Evolutionary conservation across 2,888 invertebrate genomes (phyloP).

Genomic region (Sphecodes monilicornis): DNA sequence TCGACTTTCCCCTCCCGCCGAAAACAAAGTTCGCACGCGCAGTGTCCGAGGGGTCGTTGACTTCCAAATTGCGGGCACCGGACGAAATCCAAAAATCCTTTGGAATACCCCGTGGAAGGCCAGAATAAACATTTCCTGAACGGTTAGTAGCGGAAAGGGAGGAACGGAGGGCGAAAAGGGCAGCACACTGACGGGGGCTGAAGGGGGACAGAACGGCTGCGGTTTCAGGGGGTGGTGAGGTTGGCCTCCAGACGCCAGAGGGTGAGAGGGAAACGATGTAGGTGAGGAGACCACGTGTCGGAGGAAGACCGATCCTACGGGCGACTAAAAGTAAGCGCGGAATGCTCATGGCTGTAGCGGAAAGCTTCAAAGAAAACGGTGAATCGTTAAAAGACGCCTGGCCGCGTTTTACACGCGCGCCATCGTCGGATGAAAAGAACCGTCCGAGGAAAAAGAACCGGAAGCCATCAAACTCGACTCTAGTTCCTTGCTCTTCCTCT

Average conservation of each 20-base stretch:
- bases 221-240: slow-evolving; percentile 76
- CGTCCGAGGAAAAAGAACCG: neutral
- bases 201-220: slow-evolving; percentile 75
- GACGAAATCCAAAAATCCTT: slow-evolving; percentile 78
- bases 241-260: slow-evolving; percentile 73
- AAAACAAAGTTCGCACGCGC: slow-evolving; percentile 8
- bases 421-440: slow-evolving; percentile 1
- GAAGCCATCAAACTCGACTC: neutral
- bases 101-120: slow-evolving; percentile 72
- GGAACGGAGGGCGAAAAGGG: slow-evolving; percentile 56
- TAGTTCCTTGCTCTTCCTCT: neutral
- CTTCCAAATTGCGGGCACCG: slow-evolving; percentile 60
- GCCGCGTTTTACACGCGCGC: slow-evolving; percentile 26
- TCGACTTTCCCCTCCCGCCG: neutral
- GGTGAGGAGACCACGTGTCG: slow-evolving; percentile 39
- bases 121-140: slow-evolving; percentile 81
- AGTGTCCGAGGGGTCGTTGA: slow-evolving; percentile 55
- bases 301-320: slow-evolving; percentile 62
- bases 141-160: slow-evolving; percentile 76
- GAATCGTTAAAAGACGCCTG: slow-evolving; percentile 53
- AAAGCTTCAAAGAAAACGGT: slow-evolving; percentile 51
- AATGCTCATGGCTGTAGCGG: slow-evolving; percentile 52
- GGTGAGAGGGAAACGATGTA: slow-evolving; percentile 65
- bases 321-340: slow-evolving; percentile 72
- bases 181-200: slow-evolving; percentile 59